phyloP scores from a whole-genome alignment of 2,113 vertebrate species.

The Chinchilla lanigera region DNA sequence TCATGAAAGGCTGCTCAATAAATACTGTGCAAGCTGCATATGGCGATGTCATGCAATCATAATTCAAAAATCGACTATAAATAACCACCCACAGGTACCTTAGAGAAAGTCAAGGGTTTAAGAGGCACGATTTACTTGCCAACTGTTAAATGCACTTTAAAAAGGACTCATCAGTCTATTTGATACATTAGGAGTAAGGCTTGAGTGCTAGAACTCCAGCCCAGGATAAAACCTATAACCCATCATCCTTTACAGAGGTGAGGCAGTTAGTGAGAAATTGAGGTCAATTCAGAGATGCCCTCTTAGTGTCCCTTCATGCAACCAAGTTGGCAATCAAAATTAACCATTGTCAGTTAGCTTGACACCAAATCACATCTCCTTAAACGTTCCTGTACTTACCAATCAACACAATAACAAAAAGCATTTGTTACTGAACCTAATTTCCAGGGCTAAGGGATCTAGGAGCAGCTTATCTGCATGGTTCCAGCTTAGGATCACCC shows the following conservation, averaged over 20 bases:
- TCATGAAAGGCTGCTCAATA: conserved; percentile 78
- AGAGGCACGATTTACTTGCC: neutral
- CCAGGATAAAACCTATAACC: neutral
- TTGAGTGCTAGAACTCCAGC: neutral
- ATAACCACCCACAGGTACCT: neutral
- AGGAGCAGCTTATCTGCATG: neutral
- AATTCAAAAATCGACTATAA: conserved; percentile 78
- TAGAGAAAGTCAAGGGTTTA: neutral
- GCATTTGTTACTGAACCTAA: neutral
- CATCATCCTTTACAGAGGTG: neutral
- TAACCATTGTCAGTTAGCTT: neutral
- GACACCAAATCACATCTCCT: neutral
- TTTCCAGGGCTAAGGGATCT: neutral
- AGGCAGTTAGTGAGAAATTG: neutral
- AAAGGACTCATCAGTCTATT: neutral
- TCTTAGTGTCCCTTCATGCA: neutral
- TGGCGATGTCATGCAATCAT: conserved; percentile 69
- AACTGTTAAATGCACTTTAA: neutral
- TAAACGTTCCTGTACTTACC: neutral
- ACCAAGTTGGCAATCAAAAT: neutral
- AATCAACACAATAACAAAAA: neutral
- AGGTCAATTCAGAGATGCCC: neutral
- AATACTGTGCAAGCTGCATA: conserved; percentile 72
- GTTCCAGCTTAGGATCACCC: neutral
- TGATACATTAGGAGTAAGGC: neutral